Conservation (phyloP, 2,113 vertebrate species). For the Saiga tatarica region DNA sequence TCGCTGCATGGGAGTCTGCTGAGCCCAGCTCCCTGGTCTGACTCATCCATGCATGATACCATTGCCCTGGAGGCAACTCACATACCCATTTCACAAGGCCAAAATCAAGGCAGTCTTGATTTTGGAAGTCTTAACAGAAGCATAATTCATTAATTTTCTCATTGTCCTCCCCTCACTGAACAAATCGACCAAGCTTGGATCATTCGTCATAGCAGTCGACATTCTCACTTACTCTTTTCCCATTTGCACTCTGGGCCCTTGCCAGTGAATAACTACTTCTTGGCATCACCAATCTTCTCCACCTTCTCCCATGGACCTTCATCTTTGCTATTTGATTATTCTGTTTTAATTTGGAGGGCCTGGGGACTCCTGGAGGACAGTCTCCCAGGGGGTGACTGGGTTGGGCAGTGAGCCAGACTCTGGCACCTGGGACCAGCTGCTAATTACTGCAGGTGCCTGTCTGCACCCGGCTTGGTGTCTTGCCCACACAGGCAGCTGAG, state of each 20-base stretch:
- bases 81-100: background rate
- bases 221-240: background rate
- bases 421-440: background rate
- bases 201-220: background rate
- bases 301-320: background rate
- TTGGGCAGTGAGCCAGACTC: background rate
- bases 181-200: background rate
- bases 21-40: background rate
- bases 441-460: background rate
- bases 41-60: background rate
- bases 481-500: slow-evolving; percentile 34
- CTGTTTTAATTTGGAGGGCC: slow-evolving; percentile 25
- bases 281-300: background rate
- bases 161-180: slow-evolving; percentile 25
- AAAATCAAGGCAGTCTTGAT: background rate
- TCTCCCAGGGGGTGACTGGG: background rate
- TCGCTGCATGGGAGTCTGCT: too few relatives aligned
- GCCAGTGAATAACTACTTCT: slow-evolving; percentile 1
- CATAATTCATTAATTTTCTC: background rate
- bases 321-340: slow-evolving; percentile 2
- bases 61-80: background rate
- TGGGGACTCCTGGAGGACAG: background rate
- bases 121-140: background rate
- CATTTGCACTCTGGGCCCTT: background rate
- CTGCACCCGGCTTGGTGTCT: background rate